Evolutionary conservation across 2,888 invertebrate species (phyloP).

Genomic region (Platycnemis pennipes): DNA sequence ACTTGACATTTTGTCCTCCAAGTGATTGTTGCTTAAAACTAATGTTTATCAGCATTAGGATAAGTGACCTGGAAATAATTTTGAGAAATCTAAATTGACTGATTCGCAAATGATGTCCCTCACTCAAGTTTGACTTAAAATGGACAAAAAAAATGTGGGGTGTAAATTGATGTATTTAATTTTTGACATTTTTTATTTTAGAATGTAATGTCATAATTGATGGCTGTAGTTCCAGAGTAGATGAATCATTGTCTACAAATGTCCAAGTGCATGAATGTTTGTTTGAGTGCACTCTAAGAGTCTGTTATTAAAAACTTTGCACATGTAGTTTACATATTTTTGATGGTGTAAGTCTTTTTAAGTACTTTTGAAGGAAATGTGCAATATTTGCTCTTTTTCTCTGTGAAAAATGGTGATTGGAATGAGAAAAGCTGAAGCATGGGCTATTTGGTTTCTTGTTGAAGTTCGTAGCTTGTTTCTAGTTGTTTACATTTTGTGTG

Average conservation of each 20-base stretch:
- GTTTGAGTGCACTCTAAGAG: slow-evolving; percentile 50
- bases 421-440: slow-evolving; percentile 1
- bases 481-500: not conserved
- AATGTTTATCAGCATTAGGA: not conserved
- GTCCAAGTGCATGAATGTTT: slow-evolving; percentile 54
- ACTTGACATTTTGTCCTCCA: not conserved
- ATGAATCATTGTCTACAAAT: slow-evolving; percentile 27
- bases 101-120: not conserved
- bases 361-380: slow-evolving; percentile 34
- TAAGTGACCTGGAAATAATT: slow-evolving; percentile 3
- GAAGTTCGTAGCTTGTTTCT: not conserved
- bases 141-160: not conserved
- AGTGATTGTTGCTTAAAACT: not conserved
- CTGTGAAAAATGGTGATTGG: not conserved
- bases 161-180: slow-evolving; percentile 44
- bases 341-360: slow-evolving; percentile 49
- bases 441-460: not conserved
- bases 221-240: slow-evolving; percentile 54
- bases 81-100: slow-evolving; percentile 10
- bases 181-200: slow-evolving; percentile 29
- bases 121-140: not conserved
- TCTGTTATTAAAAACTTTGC: slow-evolving; percentile 23
- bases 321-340: slow-evolving; percentile 58
- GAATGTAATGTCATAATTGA: slow-evolving; percentile 37
- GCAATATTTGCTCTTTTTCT: slow-evolving; percentile 23